These are phyloP conservation scores for Unio delphinus DNA, from an alignment of 2,888 invertebrate species.

Conservation along the genomic window DNA sequence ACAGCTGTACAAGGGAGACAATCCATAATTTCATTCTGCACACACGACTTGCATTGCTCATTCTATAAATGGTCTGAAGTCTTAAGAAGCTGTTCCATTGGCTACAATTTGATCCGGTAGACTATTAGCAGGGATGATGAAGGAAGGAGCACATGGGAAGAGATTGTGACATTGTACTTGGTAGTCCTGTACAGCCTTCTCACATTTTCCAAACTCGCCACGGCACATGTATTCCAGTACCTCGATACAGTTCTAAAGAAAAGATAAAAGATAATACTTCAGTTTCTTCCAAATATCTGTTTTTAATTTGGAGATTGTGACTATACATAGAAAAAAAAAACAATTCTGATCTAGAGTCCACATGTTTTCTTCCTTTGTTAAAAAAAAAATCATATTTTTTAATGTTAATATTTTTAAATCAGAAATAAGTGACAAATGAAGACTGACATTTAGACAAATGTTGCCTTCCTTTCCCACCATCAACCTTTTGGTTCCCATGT, in stretches of 20 bases:
- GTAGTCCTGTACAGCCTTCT: slow-evolving; percentile 79
- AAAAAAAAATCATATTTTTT: too few relatives aligned
- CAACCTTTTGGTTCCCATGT: too few relatives aligned
- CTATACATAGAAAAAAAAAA: neutral
- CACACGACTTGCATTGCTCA: too few relatives aligned
- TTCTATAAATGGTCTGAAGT: neutral
- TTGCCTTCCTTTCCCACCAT: too few relatives aligned
- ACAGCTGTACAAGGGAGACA: too few relatives aligned
- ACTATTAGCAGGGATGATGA: slow-evolving; percentile 48
- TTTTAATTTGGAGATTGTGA: neutral
- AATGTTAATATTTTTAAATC: too few relatives aligned
- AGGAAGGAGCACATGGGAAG: slow-evolving; percentile 83
- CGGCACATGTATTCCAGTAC: slow-evolving; percentile 84
- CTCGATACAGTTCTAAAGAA: slow-evolving; percentile 82
- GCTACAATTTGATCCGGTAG: slow-evolving; percentile 49
- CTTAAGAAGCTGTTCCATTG: slow-evolving; percentile 45
- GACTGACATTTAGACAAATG: too few relatives aligned
- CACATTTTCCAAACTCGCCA: slow-evolving; percentile 84
- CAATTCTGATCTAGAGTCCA: neutral
- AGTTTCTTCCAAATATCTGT: neutral
- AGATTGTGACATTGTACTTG: slow-evolving; percentile 81
- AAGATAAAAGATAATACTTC: slow-evolving; percentile 1
- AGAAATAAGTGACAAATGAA: too few relatives aligned
- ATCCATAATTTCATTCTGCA: too few relatives aligned
- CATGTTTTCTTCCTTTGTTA: too few relatives aligned